Base-by-base conservation (phyloP, 2,888 invertebrate genomes). In the Campoletis raptor region DNA sequence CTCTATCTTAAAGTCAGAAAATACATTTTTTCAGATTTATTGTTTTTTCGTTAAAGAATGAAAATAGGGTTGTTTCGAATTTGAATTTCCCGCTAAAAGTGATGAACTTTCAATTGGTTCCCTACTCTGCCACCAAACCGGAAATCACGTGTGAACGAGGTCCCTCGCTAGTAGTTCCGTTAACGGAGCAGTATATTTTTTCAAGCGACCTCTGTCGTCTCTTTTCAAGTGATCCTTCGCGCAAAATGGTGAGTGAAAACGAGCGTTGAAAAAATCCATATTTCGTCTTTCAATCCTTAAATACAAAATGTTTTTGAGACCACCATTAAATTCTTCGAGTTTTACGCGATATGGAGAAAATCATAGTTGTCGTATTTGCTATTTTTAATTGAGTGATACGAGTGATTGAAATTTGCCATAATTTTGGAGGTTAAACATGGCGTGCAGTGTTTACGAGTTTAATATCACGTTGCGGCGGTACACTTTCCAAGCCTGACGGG, bases 211-310 rank as follows among this genome's bases (percentile, higher is more conserved):
- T 61, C 67, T 73, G 72, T 89, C 85, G 78, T 78, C 87, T 90
- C 90, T 90, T 92, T 91, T 91, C 85, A 88, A 88, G 87, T 89
- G 89, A 81, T 89, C 88, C 89, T 90, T 92, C 89, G 89, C 83
- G 83, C 89, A 93, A 92, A 83, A 93, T 93, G 93, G 93, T 93
- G 90, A 92, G 93, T 61, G 81, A 70, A 24, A 77, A 87, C 84
- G 87, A 48, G 30, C 69, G 52, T 79, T 48, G 81, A 64, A 73
- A 66, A 90, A 91, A 93, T 93, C 93, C 87, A 54, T 83, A 87
- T 87, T 88, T 89, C 89, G 76, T n/a, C 24, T 10, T 77, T 74
- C 74, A 87, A 93, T 93, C 93, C 21, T 81, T 78, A 52, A 61
- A 24, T 54, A 6, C 9, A 57, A 24, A 80, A 72, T 54, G 4